Conservation (phyloP, 2,888 invertebrate species). For the Panorpa germanica region DNA sequence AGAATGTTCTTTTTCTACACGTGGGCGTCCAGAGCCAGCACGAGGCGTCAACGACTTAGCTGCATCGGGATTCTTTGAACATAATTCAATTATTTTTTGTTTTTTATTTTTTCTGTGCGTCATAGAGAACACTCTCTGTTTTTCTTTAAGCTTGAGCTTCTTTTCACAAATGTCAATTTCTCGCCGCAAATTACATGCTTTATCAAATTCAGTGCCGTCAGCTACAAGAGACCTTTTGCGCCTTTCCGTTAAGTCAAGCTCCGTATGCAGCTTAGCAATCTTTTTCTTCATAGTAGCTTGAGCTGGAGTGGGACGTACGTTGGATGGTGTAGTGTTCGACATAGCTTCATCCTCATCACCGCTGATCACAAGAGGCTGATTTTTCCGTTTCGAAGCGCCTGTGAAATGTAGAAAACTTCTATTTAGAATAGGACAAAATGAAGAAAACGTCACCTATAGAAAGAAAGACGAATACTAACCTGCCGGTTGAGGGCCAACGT, state of each 20-base stretch:
- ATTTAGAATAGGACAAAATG: slow-evolving; percentile 6
- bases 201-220: slow-evolving; percentile 11
- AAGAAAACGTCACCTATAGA: slow-evolving; percentile 4
- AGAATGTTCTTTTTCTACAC: slow-evolving; percentile 16
- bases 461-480: slow-evolving; percentile 8
- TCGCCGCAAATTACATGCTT: slow-evolving; percentile 12
- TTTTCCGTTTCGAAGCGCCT: slow-evolving; percentile 8
- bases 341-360: slow-evolving; percentile 10
- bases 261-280: slow-evolving; percentile 12
- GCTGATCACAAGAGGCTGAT: slow-evolving; percentile 10
- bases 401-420: slow-evolving; percentile 9
- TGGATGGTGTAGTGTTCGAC: slow-evolving; percentile 10
- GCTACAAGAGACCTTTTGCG: slow-evolving; percentile 11
- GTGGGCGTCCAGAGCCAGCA: slow-evolving; percentile 14
- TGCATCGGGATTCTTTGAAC: slow-evolving; percentile 10
- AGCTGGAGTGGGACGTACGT: slow-evolving; percentile 12
- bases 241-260: slow-evolving; percentile 12
- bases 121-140: slow-evolving; percentile 10
- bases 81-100: no score
- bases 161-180: slow-evolving; percentile 13
- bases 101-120: slow-evolving; percentile 8
- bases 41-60: slow-evolving; percentile 9
- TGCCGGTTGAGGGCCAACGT: slow-evolving; percentile 6
- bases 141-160: slow-evolving; percentile 13
- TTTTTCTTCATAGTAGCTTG: slow-evolving; percentile 12